Evolutionary conservation across 1,140 invertebrate species (phyloP), one percentile per base, ranked within the genome.

Genomic region (Stegodyphus mimosarum): DNA sequence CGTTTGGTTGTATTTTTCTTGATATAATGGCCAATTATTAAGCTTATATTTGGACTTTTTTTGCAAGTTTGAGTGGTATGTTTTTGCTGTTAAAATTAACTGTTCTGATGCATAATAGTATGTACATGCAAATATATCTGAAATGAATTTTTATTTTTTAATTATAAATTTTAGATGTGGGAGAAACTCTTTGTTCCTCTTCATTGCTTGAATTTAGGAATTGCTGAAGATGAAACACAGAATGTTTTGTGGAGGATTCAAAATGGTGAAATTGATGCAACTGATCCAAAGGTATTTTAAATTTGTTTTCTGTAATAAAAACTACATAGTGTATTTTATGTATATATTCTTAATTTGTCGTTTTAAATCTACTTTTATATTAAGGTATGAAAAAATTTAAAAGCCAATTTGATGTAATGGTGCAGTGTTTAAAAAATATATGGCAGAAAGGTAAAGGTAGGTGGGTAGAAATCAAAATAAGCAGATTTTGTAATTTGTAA

Each of bases 171-270:
- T 88, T 83, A 92, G 91, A 92, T 96, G 18, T 97, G 96, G 95
- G 94, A 94, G 88, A 93, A 95, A 88, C 93, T 94, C 90, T 97
- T 97, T 93, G 95, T 94, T 48, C 95, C 95, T 33, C 92, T 97
- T 88, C 96, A 97, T 91, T 95, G 94, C 89, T 92, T 97, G 85
- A 97, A 97, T 90, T 97, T 97, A 91, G 96, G 96, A 87, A 96
- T 98, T 89, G 94, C 95, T 86, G 94, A 94, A 83, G 96, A 98
- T 91, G 92, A 94, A 90, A 95, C 95, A 49, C 94, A 97, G 90
- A 93, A 98, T 92, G 93, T 97, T 15, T 91, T 98, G 17, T 98
- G 96, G 96, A 92, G 96, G 89, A 93, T 97, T 52, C 91, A 93
- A 89, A 96, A 97, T 92, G 96, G 96, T 81, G 96, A 96, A 91